phyloP scores from a whole-genome alignment of 2,113 vertebrate genomes.

The Hipposideros armiger region DNA sequence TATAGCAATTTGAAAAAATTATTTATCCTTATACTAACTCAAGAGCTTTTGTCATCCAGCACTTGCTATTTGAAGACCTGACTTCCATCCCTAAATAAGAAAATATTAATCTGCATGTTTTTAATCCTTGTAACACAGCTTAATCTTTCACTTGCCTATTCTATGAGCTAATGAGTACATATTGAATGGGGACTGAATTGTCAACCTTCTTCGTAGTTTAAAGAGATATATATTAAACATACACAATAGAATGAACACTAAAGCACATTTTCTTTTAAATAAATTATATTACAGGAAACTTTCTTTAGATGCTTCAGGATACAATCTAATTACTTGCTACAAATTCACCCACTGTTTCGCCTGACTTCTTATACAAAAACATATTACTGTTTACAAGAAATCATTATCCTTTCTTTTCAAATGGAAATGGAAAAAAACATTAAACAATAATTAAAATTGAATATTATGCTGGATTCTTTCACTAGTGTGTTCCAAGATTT shows the following conservation, averaged over 20 bases:
- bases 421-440: not conserved
- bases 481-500: not conserved
- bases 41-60: slow-evolving; percentile 81
- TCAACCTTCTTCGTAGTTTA: slow-evolving; percentile 43
- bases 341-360: slow-evolving; percentile 12
- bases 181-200: slow-evolving; percentile 53
- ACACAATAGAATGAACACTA: not conserved
- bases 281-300: not conserved
- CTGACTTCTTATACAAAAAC: not conserved
- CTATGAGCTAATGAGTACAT: slow-evolving; percentile 13
- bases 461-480: not conserved
- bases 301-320: not conserved
- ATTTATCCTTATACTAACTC: slow-evolving; percentile 82
- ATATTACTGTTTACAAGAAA: not conserved
- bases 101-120: slow-evolving; percentile 67
- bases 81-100: slow-evolving; percentile 75
- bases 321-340: slow-evolving; percentile 51
- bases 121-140: slow-evolving; percentile 59
- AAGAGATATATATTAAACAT: slow-evolving; percentile 12
- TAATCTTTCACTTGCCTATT: slow-evolving; percentile 62
- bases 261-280: slow-evolving; percentile 16
- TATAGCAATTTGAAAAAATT: slow-evolving; percentile 80
- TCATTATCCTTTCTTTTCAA: slow-evolving; percentile 30
- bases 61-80: slow-evolving; percentile 80
- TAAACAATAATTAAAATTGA: slow-evolving; percentile 22